These are phyloP conservation scores for Euzophera pinguis DNA, from an alignment of 2,888 invertebrate genomes.

Conservation along the genomic window DNA sequence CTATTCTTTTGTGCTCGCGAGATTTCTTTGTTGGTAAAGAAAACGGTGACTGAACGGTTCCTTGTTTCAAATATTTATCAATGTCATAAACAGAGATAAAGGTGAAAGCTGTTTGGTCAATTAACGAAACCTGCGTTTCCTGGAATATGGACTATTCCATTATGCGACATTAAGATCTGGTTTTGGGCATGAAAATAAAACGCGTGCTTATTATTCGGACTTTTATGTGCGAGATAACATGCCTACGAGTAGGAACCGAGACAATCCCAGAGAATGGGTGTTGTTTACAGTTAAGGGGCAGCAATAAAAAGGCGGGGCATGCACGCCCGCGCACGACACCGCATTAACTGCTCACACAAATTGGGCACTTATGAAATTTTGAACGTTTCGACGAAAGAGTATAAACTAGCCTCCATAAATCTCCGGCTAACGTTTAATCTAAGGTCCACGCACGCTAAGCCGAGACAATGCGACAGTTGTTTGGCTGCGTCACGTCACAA, in stretches of 20 bases:
- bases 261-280: conserved; percentile 64
- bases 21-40: too few relatives aligned
- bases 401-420: conserved; percentile 67
- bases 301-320: conserved; percentile 76
- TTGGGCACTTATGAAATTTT: conserved; percentile 71
- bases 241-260: conserved; percentile 49
- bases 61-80: too few relatives aligned
- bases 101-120: background rate
- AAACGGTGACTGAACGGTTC: too few relatives aligned
- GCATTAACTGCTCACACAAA: conserved; percentile 69
- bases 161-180: conserved; percentile 1
- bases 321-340: conserved; percentile 65
- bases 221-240: conserved; percentile 42
- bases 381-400: conserved; percentile 70
- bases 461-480: conserved; percentile 72
- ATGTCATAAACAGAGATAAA: too few relatives aligned
- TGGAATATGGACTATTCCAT: background rate
- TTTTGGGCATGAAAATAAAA: conserved; percentile 13
- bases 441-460: conserved; percentile 65
- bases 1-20: too few relatives aligned
- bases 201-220: conserved; percentile 22
- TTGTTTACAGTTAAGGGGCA: conserved; percentile 76
- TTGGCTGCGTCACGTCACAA: conserved; percentile 57
- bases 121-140: background rate
- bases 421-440: conserved; percentile 68